phyloP scores from a whole-genome alignment of 2,797 vertebrate genomes.

The Chromobotia macracanthus region DNA sequence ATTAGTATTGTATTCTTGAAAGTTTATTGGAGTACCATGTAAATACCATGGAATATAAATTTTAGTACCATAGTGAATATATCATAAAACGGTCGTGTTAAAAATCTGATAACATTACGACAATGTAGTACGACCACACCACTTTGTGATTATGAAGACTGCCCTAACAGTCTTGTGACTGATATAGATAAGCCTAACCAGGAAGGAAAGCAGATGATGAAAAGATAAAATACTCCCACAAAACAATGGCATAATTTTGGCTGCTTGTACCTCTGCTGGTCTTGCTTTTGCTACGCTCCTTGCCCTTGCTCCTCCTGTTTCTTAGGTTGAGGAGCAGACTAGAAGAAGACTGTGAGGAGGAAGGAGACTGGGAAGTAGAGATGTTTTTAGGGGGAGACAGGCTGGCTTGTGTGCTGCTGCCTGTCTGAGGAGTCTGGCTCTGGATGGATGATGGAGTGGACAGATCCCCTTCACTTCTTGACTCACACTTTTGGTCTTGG shows the following conservation, averaged over 20 bases:
- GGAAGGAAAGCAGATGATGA: neutral
- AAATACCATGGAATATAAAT: too few species aligned
- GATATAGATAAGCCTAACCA: neutral
- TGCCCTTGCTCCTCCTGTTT: constrained; percentile 76
- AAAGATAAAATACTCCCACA: neutral
- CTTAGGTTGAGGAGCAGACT: constrained; percentile 69
- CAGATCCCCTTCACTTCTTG: constrained; percentile 61
- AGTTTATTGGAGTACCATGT: too few species aligned
- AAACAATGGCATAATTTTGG: neutral
- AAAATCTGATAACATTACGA: too few species aligned
- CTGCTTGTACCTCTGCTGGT: constrained; percentile 70
- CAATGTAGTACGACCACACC: too few species aligned
- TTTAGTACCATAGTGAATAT: too few species aligned
- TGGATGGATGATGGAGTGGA: constrained; percentile 66
- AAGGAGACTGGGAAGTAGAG: constrained; percentile 69
- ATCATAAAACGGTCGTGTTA: too few species aligned
- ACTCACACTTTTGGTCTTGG: constrained; percentile 50
- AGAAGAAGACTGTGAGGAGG: constrained; percentile 73
- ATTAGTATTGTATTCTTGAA: too few species aligned
- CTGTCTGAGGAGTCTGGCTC: constrained; percentile 65
- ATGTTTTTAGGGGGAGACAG: constrained; percentile 70
- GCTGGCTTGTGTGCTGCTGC: constrained; percentile 62
- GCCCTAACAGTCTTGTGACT: neutral
- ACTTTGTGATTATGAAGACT: too few species aligned
- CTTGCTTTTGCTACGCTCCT: constrained; percentile 66